A percentile compares a stretch with the other conserved stretches of the same genome.
phyloP scores from a whole-genome alignment of 1,140 invertebrate genomes.

The Nixonia krombeini region DNA sequence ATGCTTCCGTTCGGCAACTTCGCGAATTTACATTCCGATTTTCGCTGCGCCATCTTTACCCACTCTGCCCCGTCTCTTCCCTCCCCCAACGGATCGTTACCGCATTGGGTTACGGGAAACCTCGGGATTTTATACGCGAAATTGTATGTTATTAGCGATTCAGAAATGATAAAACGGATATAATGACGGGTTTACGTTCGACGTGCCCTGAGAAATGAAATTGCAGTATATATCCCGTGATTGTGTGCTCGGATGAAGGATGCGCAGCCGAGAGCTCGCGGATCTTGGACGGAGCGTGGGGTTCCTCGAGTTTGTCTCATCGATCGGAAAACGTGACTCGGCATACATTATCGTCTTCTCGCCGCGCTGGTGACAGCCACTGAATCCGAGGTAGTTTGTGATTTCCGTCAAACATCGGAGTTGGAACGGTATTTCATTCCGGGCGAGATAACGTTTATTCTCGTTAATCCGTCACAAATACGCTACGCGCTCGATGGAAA shows the following conservation, averaged over 20 bases:
- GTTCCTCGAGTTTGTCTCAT: conserved; percentile 42
- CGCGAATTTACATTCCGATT: too few species aligned
- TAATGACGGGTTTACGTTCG: conserved; percentile 5
- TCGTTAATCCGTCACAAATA: conserved; percentile 28
- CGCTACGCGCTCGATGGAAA: too few species aligned
- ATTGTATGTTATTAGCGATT: not conserved
- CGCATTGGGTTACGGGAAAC: too few species aligned
- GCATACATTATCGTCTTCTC: conserved; percentile 59
- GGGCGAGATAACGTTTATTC: conserved; percentile 36
- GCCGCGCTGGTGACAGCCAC: conserved; percentile 21
- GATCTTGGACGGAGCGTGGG: conserved; percentile 22
- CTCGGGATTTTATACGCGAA: too few species aligned
- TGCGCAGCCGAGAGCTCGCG: conserved; percentile 33
- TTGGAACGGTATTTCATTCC: conserved; percentile 42
- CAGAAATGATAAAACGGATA: conserved; percentile 6
- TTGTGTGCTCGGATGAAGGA: conserved; percentile 34
- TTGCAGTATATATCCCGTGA: conserved; percentile 9
- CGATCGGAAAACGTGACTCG: conserved; percentile 62
- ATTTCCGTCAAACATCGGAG: conserved; percentile 35
- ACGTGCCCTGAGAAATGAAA: conserved; percentile 5
- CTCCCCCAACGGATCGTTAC: too few species aligned
- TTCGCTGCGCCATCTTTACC: too few species aligned
- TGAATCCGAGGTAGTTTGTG: conserved; percentile 37
- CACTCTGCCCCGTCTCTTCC: too few species aligned
- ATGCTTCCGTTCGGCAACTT: conserved; percentile 30